These are phyloP conservation scores for Eupithecia subfuscata DNA, from an alignment of 2,888 invertebrate species.

Conservation along the genomic window DNA sequence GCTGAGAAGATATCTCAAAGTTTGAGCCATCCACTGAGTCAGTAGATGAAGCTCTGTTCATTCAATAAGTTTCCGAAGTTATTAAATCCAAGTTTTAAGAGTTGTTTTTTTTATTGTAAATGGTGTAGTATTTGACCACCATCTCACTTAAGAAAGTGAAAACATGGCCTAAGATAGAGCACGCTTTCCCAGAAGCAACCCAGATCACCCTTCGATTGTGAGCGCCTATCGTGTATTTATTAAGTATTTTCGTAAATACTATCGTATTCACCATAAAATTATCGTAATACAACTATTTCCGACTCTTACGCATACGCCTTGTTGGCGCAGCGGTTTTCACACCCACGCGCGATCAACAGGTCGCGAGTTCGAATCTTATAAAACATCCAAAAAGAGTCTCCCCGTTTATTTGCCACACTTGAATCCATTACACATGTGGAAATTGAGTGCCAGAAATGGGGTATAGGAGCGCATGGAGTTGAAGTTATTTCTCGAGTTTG, in stretches of 20 bases:
- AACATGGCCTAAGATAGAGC: too few relatives aligned
- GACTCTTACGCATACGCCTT: background rate
- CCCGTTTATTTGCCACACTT: conserved; percentile 81
- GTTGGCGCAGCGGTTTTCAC: conserved; percentile 46
- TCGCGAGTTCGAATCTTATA: conserved; percentile 65
- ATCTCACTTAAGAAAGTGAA: background rate
- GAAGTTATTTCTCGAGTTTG: conserved; percentile 63
- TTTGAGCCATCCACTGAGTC: background rate
- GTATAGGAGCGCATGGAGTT: conserved; percentile 65
- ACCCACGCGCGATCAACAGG: conserved; percentile 25
- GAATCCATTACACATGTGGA: conserved; percentile 74
- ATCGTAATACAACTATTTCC: conserved; percentile 36
- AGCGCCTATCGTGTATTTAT: background rate
- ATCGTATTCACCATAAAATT: background rate
- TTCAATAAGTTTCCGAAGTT: too few relatives aligned
- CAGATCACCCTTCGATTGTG: background rate
- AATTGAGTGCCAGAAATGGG: conserved; percentile 74
- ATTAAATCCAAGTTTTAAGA: too few relatives aligned
- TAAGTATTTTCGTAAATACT: background rate
- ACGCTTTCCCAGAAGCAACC: too few relatives aligned
- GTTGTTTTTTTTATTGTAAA: too few relatives aligned
- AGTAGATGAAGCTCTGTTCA: background rate
- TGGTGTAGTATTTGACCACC: too few relatives aligned
- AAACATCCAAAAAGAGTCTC: conserved; percentile 39
- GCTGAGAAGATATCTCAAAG: background rate